Conservation (phyloP, 1,140 invertebrate genomes). For the Acromyrmex heyeri region DNA sequence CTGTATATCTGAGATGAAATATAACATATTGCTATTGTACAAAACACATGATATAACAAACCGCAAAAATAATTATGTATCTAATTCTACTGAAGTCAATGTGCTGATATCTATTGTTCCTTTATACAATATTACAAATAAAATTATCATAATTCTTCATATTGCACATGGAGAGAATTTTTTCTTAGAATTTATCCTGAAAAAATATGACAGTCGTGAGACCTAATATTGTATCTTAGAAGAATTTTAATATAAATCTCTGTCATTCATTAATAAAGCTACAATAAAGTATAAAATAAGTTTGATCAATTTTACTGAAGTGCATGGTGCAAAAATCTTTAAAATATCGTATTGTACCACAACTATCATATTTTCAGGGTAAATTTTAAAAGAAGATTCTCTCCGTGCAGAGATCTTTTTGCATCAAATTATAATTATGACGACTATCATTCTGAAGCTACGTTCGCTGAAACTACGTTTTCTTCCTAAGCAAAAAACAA, state of each 20-base stretch:
- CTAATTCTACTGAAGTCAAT: not conserved
- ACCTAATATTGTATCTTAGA: too few relatives aligned
- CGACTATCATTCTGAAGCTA: not conserved
- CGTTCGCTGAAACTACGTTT: not conserved
- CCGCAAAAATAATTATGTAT: slow-evolving; percentile 4
- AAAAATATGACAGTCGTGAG: too few relatives aligned
- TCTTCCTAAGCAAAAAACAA: slow-evolving; percentile 24
- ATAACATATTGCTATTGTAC: not conserved
- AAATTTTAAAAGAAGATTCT: too few relatives aligned
- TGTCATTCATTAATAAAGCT: too few relatives aligned
- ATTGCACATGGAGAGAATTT: too few relatives aligned
- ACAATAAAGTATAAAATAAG: too few relatives aligned
- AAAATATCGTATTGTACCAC: too few relatives aligned
- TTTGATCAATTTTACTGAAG: too few relatives aligned
- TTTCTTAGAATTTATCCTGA: too few relatives aligned
- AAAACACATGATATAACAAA: slow-evolving; percentile 27
- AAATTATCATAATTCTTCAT: not conserved
- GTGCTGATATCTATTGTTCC: not conserved
- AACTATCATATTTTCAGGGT: too few relatives aligned
- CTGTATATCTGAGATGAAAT: slow-evolving; percentile 8
- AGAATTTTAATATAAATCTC: too few relatives aligned
- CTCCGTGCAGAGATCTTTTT: not conserved
- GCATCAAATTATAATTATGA: not conserved
- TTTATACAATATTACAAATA: not conserved
- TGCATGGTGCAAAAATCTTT: too few relatives aligned